These are phyloP conservation scores for Clivina fossor DNA, from an alignment of 2,888 invertebrate species.

Conservation along the genomic window DNA sequence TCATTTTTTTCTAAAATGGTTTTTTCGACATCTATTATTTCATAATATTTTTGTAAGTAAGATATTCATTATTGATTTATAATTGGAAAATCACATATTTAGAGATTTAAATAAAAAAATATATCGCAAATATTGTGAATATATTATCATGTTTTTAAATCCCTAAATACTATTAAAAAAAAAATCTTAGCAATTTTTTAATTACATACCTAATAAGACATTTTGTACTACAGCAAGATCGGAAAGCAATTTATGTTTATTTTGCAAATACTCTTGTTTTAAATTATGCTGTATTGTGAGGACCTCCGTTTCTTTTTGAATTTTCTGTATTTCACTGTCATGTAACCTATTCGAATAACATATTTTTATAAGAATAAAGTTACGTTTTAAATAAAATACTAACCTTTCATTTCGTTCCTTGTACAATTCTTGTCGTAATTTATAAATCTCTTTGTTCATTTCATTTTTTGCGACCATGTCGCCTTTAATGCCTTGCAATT, in stretches of 20 bases:
- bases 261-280: conserved; percentile 16
- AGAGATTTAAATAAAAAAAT: too few species aligned
- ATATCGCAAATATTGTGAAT: too few species aligned
- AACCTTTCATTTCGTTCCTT: conserved; percentile 19
- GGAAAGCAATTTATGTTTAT: conserved; percentile 22
- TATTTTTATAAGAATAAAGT: too few species aligned
- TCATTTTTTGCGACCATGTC: conserved; percentile 7
- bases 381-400: too few species aligned
- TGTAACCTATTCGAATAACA: conserved; percentile 22
- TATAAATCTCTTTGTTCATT: conserved; percentile 15
- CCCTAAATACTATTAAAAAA: too few species aligned
- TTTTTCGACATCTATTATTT: not conserved
- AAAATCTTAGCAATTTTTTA: not conserved
- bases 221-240: conserved; percentile 25
- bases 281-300: conserved; percentile 12
- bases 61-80: too few species aligned
- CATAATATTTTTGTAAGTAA: too few species aligned
- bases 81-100: too few species aligned
- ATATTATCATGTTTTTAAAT: too few species aligned
- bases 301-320: conserved; percentile 20
- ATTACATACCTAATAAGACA: conserved; percentile 25
- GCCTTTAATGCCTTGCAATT: conserved; percentile 13
- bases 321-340: conserved; percentile 21
- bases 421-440: conserved; percentile 14
- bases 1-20: conserved; percentile 21